phyloP scores from a whole-genome alignment of 1,140 invertebrate species.

The Drosophila parabipectinata region DNA sequence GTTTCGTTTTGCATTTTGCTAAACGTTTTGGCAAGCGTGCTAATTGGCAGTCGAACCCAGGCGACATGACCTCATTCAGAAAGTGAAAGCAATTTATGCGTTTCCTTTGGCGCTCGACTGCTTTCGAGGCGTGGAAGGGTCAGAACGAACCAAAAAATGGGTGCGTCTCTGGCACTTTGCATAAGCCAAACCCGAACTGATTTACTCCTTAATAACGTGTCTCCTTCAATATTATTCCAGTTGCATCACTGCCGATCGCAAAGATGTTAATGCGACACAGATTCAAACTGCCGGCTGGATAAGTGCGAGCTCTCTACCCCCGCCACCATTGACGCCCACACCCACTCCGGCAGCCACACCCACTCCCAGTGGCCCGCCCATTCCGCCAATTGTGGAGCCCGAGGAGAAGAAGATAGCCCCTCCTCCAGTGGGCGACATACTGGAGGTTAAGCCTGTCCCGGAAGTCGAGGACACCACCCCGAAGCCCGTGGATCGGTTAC shows the following conservation, averaged over 20 bases:
- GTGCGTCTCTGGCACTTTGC: constrained; percentile 45
- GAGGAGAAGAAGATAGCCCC: constrained; percentile 12
- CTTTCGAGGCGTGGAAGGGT: constrained; percentile 68
- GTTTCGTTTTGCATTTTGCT: constrained; percentile 39
- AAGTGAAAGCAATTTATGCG: constrained; percentile 61
- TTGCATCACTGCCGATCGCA: constrained; percentile 47
- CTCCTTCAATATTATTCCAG: constrained; percentile 12
- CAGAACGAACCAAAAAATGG: constrained; percentile 22
- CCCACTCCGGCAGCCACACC: constrained; percentile 5
- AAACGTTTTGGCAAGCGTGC: constrained; percentile 59
- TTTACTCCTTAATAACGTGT: constrained; percentile 7
- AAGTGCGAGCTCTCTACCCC: constrained; percentile 37
- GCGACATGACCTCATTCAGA: constrained; percentile 65
- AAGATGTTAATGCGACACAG: constrained; percentile 36
- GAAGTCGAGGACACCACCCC: constrained; percentile 40
- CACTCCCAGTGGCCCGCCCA: constrained; percentile 6
- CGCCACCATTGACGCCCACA: constrained; percentile 3
- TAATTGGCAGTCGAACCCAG: constrained; percentile 61
- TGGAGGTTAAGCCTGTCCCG: constrained; percentile 25
- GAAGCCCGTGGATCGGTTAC: constrained; percentile 50
- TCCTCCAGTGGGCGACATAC: constrained; percentile 70
- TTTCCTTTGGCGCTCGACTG: constrained; percentile 38
- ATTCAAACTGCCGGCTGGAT: constrained; percentile 61
- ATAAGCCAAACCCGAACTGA: constrained; percentile 23
- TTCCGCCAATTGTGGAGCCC: constrained; percentile 15